Conservation (phyloP, 2,113 vertebrate genomes). For the Heptranchias perlo region DNA sequence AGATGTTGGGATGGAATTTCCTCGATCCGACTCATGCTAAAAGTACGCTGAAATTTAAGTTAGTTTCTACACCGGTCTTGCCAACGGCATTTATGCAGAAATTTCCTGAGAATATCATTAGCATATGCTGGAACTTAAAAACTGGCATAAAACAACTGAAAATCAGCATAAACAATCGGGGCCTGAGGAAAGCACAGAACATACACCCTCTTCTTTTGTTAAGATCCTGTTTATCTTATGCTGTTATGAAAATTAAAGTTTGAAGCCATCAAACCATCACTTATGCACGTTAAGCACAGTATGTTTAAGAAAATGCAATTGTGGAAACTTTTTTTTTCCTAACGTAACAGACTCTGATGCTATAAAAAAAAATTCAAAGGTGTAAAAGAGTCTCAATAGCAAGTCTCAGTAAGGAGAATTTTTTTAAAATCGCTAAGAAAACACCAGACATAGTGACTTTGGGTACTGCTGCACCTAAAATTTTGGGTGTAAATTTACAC, state of each 20-base stretch:
- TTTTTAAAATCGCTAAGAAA: background rate
- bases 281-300: background rate
- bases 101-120: background rate
- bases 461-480: too few relatives aligned
- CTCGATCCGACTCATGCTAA: background rate
- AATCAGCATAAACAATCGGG: too few relatives aligned
- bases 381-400: background rate
- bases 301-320: background rate
- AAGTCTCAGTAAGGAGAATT: background rate
- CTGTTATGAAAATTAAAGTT: background rate
- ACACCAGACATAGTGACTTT: background rate
- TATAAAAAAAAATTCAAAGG: background rate
- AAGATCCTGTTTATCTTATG: background rate
- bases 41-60: background rate
- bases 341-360: background rate
- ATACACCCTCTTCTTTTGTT: background rate
- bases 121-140: background rate
- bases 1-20: background rate
- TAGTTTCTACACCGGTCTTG: background rate
- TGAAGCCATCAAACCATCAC: background rate
- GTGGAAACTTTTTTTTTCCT: background rate
- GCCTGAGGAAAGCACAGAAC: background rate
- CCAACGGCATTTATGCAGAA: background rate
- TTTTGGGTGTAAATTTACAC: background rate
- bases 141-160: background rate